Evolutionary conservation across 2,113 vertebrate species (phyloP), one percentile per base, ranked within the genome.

Genomic region (Apeltes quadracus): DNA sequence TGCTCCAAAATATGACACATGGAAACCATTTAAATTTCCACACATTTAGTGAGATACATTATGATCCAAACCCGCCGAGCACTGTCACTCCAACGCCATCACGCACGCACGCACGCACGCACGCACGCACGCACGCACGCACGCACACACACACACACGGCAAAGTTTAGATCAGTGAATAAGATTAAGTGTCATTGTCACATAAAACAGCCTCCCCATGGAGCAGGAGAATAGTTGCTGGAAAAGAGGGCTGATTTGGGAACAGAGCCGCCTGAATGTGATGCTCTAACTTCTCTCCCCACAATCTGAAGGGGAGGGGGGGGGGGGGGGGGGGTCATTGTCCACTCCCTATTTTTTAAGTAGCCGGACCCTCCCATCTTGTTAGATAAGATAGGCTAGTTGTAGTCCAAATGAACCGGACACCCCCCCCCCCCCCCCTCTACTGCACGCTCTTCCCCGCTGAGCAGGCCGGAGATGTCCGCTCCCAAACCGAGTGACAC

Each of bases 161-260:
- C 82, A 83, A 75, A 88, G 81, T 87, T 86, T 77, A 84, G 84
- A 82, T 95, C 78, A 84, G 89, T 69, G 89, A 94, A 91, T 90
- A 92, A 94, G 95, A 93, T 95, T 93, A 95, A 93, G 94, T 94
- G 94, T 94, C 94, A 96, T 96, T 97, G 95, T 88, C 95, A 94
- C 94, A 96, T 94, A 94, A 95, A 91, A 85, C 96, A 95, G 95
- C 89, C 93, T 94, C 96, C 61, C 96, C 88, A 94, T 84, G 72
- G 96, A 65, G 95, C 88, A 80, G 91, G 64, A 95, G 94, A 95
- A 90, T 90, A 87, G 94, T 87, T 76, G 90, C 81, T 84, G 84
- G 90, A 90, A 93, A 76, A 85, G 85, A 84, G 86, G 88, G 74
- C 91, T 79, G 92, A 89, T 93, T 89, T 90, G 80, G 86, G 92